A percentile compares a stretch with the other conserved stretches of the same genome.
Conservation (phyloP, 2,797 vertebrate genomes). For the Gorsachius magnificus region DNA sequence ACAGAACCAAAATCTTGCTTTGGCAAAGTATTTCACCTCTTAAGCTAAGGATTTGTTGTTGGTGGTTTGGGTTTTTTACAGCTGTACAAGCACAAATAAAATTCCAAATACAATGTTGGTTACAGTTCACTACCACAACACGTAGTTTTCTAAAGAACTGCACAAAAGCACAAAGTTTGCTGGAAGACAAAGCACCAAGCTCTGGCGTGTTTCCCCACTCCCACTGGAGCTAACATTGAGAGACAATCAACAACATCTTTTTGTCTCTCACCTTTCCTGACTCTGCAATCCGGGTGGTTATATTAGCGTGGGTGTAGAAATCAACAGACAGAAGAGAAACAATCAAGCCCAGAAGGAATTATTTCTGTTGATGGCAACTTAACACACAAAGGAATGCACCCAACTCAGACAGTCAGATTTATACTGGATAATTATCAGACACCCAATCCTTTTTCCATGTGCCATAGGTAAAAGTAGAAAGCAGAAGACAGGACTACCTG, state of each 20-base stretch:
- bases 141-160: neutral
- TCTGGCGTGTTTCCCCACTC: neutral
- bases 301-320: neutral
- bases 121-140: neutral
- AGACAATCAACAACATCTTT: conserved; percentile 5
- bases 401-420: neutral
- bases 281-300: neutral
- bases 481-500: neutral
- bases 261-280: neutral
- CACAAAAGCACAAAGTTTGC: neutral
- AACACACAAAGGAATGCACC: neutral
- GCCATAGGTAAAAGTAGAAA: neutral
- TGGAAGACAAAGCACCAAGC: neutral
- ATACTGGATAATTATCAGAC: neutral
- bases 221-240: neutral
- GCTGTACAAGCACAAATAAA: conserved; percentile 21
- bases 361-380: neutral
- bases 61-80: neutral
- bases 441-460: neutral
- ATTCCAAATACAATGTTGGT: neutral
- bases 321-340: neutral
- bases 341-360: neutral
- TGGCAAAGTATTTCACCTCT: conserved; percentile 7
- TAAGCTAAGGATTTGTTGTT: neutral
- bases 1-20: neutral